phyloP scores from a whole-genome alignment of 2,797 vertebrate genomes.

The Acrossocheilus wenchowensis region DNA sequence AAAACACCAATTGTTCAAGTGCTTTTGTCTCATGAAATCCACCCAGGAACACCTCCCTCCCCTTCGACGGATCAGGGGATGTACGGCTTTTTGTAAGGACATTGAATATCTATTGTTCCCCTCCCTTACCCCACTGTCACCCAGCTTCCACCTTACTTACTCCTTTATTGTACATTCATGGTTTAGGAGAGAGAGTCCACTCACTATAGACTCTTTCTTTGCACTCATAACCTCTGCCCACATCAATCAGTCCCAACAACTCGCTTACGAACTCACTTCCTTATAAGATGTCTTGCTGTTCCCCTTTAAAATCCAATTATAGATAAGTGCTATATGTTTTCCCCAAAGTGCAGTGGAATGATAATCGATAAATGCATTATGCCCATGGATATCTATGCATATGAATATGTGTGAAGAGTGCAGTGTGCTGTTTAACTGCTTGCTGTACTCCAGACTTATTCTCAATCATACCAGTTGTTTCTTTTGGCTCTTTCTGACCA shows the following conservation, averaged over 20 bases:
- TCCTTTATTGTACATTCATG: background rate
- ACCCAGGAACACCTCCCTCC: conserved; percentile 68
- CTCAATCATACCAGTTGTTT: background rate
- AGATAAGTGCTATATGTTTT: conserved; percentile 38
- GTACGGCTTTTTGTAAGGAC: conserved; percentile 79
- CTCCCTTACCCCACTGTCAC: background rate
- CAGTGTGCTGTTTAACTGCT: background rate
- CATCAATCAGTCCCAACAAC: background rate
- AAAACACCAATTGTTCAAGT: conserved; percentile 57
- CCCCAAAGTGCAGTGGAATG: conserved; percentile 29
- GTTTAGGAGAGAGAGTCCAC: background rate
- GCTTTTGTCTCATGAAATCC: conserved; percentile 69
- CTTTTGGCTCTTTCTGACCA: conserved; percentile 28
- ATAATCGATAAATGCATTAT: conserved; percentile 13
- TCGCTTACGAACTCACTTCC: conserved; percentile 33
- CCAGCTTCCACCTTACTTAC: background rate
- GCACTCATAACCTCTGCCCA: conserved; percentile 20
- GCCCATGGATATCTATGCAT: conserved; percentile 27
- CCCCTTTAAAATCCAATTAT: conserved; percentile 8
- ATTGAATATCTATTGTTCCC: conserved; percentile 30
- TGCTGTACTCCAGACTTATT: background rate
- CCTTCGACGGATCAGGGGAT: conserved; percentile 78
- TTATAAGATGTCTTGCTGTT: conserved; percentile 39
- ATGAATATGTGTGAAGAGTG: background rate
- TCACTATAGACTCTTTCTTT: conserved; percentile 14